Conservation (phyloP, 2,888 invertebrate species). For the Philereme vetulata region DNA sequence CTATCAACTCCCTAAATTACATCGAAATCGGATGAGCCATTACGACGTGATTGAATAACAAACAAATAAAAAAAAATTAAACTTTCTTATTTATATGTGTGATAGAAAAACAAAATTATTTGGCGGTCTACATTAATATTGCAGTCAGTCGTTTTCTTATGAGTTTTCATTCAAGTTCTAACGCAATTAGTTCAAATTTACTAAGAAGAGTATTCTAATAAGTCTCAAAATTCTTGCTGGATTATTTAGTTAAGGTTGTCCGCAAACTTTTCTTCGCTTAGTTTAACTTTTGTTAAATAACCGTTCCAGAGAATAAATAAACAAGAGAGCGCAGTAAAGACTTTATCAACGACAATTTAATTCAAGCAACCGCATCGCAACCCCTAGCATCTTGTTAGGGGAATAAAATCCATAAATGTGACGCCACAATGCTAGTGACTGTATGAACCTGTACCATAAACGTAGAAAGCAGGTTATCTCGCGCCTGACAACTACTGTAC, state of each 20-base stretch:
- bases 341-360: slow-evolving; percentile 80
- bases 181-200: neutral
- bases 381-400: slow-evolving; percentile 78
- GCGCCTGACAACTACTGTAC: neutral
- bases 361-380: slow-evolving; percentile 72
- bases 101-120: too few relatives aligned
- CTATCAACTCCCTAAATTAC: too few relatives aligned
- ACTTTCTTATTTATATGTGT: too few relatives aligned
- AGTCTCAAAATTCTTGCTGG: neutral
- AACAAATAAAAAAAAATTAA: too few relatives aligned
- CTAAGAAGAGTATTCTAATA: slow-evolving; percentile 1
- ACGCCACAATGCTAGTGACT: slow-evolving; percentile 48
- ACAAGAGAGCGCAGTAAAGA: slow-evolving; percentile 63
- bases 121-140: too few relatives aligned
- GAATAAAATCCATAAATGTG: slow-evolving; percentile 81
- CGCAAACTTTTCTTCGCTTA: slow-evolving; percentile 21
- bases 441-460: slow-evolving; percentile 11
- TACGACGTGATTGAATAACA: too few relatives aligned
- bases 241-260: slow-evolving; percentile 1
- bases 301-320: slow-evolving; percentile 40
- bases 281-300: slow-evolving; percentile 26
- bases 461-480: slow-evolving; percentile 11
- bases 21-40: too few relatives aligned
- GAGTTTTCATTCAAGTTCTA: too few relatives aligned
- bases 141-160: too few relatives aligned